These are phyloP conservation scores for Pseudanteris insignis DNA, from an alignment of 2,888 invertebrate species.

Conservation along the genomic window DNA sequence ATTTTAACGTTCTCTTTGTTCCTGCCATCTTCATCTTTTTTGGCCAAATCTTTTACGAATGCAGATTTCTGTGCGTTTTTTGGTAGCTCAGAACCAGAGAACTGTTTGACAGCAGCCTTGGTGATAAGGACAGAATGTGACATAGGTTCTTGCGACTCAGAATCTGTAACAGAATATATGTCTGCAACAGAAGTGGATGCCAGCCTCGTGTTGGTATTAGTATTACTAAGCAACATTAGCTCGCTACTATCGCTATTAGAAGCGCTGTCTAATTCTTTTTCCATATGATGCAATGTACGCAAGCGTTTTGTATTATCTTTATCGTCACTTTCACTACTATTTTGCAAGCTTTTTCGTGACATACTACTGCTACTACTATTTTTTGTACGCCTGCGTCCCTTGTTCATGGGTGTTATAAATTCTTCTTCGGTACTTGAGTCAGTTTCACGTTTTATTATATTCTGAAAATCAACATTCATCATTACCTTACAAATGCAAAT, in stretches of 20 bases:
- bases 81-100: slow-evolving; percentile 77
- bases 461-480: too few relatives aligned
- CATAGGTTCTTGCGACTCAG: slow-evolving; percentile 67
- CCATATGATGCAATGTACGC: slow-evolving; percentile 76
- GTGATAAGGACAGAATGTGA: slow-evolving; percentile 76
- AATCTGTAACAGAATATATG: slow-evolving; percentile 85
- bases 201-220: slow-evolving; percentile 51
- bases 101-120: slow-evolving; percentile 87
- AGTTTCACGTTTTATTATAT: slow-evolving; percentile 61
- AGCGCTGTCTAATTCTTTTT: slow-evolving; percentile 77
- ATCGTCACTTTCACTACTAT: slow-evolving; percentile 62
- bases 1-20: slow-evolving; percentile 68
- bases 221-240: slow-evolving; percentile 72
- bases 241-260: slow-evolving; percentile 84
- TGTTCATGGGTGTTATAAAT: slow-evolving; percentile 57
- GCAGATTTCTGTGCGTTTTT: slow-evolving; percentile 83
- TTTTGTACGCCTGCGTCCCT: slow-evolving; percentile 58
- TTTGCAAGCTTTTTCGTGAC: slow-evolving; percentile 60
- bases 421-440: slow-evolving; percentile 73
- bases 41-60: slow-evolving; percentile 67
- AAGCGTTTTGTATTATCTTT: slow-evolving; percentile 62
- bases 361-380: slow-evolving; percentile 64
- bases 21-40: slow-evolving; percentile 64
- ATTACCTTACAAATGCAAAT: too few relatives aligned
- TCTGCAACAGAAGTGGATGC: slow-evolving; percentile 71